A percentile compares a stretch with the other conserved stretches of the same genome.
Conservation (phyloP, 1,140 invertebrate genomes). For the Drosophila rhopaloa region DNA sequence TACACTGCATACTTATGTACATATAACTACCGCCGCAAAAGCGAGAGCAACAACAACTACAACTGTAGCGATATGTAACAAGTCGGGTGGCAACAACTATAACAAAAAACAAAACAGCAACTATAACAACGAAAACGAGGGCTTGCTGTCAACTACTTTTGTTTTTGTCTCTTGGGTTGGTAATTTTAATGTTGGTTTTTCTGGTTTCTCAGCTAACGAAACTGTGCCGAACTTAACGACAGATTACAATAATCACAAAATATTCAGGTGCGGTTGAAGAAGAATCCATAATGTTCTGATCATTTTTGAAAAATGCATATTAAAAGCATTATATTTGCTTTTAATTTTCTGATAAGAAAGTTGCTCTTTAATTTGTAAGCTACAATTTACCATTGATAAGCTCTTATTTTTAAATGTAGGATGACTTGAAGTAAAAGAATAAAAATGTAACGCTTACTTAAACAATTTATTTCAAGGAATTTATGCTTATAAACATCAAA, state of each 20-base stretch:
- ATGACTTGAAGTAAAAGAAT: too few relatives aligned
- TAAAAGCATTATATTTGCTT: neutral
- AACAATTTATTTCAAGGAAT: too few relatives aligned
- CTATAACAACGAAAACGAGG: slow-evolving; percentile 33
- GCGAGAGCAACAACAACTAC: slow-evolving; percentile 41
- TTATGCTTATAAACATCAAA: neutral
- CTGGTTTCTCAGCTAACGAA: slow-evolving; percentile 65
- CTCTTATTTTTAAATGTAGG: too few relatives aligned
- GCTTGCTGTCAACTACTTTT: slow-evolving; percentile 46
- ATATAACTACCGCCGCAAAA: slow-evolving; percentile 33
- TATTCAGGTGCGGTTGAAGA: slow-evolving; percentile 21
- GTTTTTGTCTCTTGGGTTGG: slow-evolving; percentile 62
- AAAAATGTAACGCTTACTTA: too few relatives aligned
- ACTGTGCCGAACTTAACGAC: slow-evolving; percentile 79
- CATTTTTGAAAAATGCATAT: neutral
- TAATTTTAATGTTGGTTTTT: slow-evolving; percentile 68
- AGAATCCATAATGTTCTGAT: neutral
- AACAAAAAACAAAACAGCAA: slow-evolving; percentile 21
- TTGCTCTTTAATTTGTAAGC: neutral
- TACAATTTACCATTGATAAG: neutral
- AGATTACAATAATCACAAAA: slow-evolving; percentile 73
- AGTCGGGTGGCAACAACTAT: slow-evolving; percentile 69
- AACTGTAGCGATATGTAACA: slow-evolving; percentile 69
- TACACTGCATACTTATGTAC: slow-evolving; percentile 12
- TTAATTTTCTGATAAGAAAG: neutral